Evolutionary conservation across 2,797 vertebrate species (phyloP).

Genomic region (Rhinella marina): DNA sequence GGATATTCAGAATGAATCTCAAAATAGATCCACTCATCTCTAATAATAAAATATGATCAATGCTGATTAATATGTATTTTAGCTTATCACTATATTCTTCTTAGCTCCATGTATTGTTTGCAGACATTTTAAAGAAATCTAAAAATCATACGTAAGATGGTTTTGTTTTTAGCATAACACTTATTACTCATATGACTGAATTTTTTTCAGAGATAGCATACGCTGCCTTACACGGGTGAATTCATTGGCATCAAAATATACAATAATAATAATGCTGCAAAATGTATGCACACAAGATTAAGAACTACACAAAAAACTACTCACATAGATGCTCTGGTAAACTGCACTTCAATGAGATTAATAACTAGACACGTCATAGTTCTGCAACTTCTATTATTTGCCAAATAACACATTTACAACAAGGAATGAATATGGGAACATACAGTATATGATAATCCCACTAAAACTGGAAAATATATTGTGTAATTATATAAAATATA

Average conservation of each 20-base stretch:
- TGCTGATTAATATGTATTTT: not conserved
- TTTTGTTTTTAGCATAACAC: no score
- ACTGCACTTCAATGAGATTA: not conserved
- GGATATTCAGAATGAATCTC: no score
- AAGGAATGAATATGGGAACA: not conserved
- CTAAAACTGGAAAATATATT: not conserved
- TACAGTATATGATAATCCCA: not conserved
- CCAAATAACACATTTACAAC: not conserved
- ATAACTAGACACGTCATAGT: not conserved
- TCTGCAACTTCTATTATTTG: not conserved
- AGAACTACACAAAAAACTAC: not conserved
- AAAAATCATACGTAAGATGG: not conserved
- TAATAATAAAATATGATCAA: not conserved
- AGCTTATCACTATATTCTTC: not conserved
- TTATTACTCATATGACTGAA: not conserved
- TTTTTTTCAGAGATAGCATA: not conserved
- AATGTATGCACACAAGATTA: not conserved
- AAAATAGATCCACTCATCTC: no score
- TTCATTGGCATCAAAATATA: not conserved
- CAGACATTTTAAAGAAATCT: not conserved
- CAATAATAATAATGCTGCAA: not conserved
- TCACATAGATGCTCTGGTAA: not conserved
- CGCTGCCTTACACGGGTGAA: not conserved
- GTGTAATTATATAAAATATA: not conserved
- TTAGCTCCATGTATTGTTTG: not conserved